Evolutionary conservation across 2,113 vertebrate species (phyloP).

Genomic region (Lynx canadensis): DNA sequence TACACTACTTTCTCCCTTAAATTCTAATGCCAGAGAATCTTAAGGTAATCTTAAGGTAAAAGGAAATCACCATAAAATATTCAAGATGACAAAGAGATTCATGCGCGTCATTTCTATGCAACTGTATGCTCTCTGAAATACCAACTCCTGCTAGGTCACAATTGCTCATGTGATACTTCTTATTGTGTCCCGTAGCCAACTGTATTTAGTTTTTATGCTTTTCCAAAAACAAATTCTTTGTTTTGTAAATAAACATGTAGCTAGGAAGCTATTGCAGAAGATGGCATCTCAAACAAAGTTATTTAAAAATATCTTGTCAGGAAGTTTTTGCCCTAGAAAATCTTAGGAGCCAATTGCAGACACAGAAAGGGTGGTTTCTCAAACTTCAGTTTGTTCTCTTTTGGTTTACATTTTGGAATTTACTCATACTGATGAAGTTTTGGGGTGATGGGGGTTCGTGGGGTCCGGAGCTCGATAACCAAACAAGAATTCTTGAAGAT

Average conservation of each 20-base stretch:
- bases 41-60: no score
- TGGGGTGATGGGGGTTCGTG: no score
- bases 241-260: neutral
- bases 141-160: neutral
- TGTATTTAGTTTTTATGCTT: neutral
- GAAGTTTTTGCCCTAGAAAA: neutral
- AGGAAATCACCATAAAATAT: neutral
- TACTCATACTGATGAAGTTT: neutral
- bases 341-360: neutral
- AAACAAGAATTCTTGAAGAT: no score
- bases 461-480: no score
- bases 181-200: neutral
- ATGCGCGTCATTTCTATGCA: neutral
- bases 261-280: slow-evolving; percentile 17
- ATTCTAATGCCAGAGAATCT: neutral
- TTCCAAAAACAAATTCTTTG: neutral
- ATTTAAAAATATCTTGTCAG: neutral
- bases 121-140: neutral
- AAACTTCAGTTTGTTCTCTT: no score
- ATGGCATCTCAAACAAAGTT: neutral
- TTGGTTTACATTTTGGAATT: neutral
- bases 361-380: neutral
- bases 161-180: neutral
- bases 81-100: neutral
- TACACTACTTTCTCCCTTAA: neutral